Evolutionary conservation across 2,113 vertebrate genomes (phyloP).

Genomic region (Pelecanoides urinatrix): DNA sequence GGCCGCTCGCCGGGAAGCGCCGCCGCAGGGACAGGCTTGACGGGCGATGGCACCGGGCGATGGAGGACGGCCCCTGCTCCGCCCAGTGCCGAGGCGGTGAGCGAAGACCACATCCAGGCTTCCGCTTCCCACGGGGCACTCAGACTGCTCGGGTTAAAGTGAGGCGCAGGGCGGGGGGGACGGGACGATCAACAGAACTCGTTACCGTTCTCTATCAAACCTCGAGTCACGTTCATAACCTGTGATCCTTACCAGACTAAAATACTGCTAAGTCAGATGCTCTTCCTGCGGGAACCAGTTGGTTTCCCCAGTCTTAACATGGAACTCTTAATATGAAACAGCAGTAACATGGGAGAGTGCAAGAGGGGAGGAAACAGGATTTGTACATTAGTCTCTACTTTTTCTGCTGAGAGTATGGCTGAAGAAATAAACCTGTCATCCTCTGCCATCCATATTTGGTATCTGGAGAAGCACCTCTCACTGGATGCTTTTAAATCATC

Average conservation of each 20-base stretch:
- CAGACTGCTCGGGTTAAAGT: too few relatives aligned
- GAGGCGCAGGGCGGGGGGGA: neutral
- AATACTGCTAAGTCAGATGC: rapidly evolving
- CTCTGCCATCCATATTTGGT: neutral
- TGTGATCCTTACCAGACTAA: neutral
- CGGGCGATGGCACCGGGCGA: neutral
- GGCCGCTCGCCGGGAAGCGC: too few relatives aligned
- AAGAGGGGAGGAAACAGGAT: neutral
- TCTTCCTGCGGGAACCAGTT: neutral
- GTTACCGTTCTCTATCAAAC: rapidly evolving
- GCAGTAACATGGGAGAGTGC: too few relatives aligned
- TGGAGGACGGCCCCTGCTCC: neutral
- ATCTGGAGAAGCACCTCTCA: neutral
- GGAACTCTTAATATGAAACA: neutral
- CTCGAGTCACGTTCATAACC: rapidly evolving
- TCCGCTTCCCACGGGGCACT: neutral
- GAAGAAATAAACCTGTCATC: neutral
- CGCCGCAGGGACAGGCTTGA: neutral
- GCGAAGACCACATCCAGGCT: neutral
- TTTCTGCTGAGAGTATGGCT: neutral
- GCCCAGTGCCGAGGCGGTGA: too few relatives aligned
- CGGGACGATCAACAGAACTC: neutral
- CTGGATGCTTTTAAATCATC: neutral
- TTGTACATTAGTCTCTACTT: neutral
- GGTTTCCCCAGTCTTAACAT: too few relatives aligned